A percentile compares a stretch with the other conserved stretches of the same genome.
Conservation (phyloP, 1,140 invertebrate genomes). For the Solen grandis region DNA sequence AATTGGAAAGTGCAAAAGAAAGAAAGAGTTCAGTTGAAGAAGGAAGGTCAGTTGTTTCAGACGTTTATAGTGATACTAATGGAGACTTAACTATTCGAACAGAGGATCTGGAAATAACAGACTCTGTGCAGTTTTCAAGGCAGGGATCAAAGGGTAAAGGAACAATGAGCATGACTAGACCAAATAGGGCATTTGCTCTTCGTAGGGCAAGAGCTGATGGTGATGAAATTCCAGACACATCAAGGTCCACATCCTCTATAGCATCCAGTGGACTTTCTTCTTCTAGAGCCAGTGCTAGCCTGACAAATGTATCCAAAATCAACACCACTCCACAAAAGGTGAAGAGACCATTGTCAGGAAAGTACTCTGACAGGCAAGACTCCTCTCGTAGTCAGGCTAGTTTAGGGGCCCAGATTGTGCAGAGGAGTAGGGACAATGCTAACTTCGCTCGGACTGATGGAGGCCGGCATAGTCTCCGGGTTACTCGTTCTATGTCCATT, state of each 20-base stretch:
- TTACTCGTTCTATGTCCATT: slow-evolving; percentile 63
- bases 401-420: slow-evolving; percentile 74
- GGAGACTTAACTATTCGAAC: slow-evolving; percentile 58
- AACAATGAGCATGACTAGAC: slow-evolving; percentile 76
- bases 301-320: slow-evolving; percentile 53
- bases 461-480: slow-evolving; percentile 86
- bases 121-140: slow-evolving; percentile 54
- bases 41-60: slow-evolving; percentile 67
- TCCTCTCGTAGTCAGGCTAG: slow-evolving; percentile 58
- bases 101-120: slow-evolving; percentile 12
- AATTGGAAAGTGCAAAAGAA: slow-evolving; percentile 8
- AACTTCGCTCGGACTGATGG: slow-evolving; percentile 84
- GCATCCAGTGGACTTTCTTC: slow-evolving; percentile 50
- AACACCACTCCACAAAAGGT: slow-evolving; percentile 47
- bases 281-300: slow-evolving; percentile 25
- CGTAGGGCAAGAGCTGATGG: slow-evolving; percentile 78
- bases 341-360: slow-evolving; percentile 45
- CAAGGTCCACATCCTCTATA: slow-evolving; percentile 55
- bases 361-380: slow-evolving; percentile 33
- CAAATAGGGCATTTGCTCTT: slow-evolving; percentile 82
- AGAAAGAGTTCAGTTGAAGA: slow-evolving; percentile 40
- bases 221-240: slow-evolving; percentile 61
- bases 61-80: slow-evolving; percentile 69
- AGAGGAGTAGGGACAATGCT: slow-evolving; percentile 66
- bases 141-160: slow-evolving; percentile 74